These are phyloP conservation scores for Therioaphis trifolii DNA, from an alignment of 2,888 invertebrate genomes.

Conservation along the genomic window DNA sequence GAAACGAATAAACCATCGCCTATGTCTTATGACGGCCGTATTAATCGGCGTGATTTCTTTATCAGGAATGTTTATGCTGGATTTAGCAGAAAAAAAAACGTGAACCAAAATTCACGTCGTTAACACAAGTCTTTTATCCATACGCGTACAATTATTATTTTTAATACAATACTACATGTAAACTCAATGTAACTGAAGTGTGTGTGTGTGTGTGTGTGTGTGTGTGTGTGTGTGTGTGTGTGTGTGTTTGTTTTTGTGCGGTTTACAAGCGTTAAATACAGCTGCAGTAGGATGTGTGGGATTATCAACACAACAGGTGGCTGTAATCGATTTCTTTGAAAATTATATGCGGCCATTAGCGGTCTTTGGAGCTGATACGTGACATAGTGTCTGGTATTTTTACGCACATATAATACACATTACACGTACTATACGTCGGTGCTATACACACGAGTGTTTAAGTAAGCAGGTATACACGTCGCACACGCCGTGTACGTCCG, in stretches of 20 bases:
- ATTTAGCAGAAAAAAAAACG: no score
- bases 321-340: constrained; percentile 45
- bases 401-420: background rate
- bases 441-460: background rate
- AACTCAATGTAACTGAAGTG: no score
- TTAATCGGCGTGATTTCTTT: background rate
- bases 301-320: constrained; percentile 53
- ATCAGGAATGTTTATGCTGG: background rate
- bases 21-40: background rate
- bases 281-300: background rate
- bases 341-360: constrained; percentile 19
- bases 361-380: constrained; percentile 27
- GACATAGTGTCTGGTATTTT: background rate
- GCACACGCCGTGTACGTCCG: background rate
- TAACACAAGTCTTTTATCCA: no score
- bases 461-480: background rate
- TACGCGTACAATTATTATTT: background rate
- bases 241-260: no score
- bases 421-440: no score
- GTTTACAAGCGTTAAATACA: background rate
- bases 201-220: no score
- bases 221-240: no score
- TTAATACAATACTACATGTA: no score
- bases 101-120: no score
- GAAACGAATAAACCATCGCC: background rate